These are phyloP conservation scores for Petrocephalus zakoni DNA, from an alignment of 2,113 vertebrate species.

Conservation along the genomic window DNA sequence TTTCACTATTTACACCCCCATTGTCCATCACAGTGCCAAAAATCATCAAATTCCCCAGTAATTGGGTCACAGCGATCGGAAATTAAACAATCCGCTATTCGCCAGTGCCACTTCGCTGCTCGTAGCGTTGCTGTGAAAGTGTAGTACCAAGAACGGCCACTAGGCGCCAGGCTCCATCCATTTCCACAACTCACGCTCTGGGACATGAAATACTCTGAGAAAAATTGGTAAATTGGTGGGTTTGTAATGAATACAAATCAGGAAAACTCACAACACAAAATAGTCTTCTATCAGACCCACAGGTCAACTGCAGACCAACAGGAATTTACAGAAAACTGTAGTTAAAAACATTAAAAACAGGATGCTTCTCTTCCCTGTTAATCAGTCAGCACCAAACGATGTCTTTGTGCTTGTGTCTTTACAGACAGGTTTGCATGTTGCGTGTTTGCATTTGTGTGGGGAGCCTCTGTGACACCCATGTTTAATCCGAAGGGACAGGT, in stretches of 20 bases:
- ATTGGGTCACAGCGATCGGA: not conserved
- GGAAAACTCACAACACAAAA: not conserved
- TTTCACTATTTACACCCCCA: not conserved
- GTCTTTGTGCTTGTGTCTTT: not conserved
- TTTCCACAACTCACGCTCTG: not conserved
- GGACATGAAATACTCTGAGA: not conserved
- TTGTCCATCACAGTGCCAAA: not conserved
- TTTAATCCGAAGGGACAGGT: slow-evolving; percentile 67
- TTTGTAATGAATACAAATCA: not conserved
- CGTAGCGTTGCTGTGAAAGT: not conserved
- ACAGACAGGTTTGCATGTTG: not conserved
- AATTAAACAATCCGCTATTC: not conserved
- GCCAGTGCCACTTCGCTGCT: not conserved
- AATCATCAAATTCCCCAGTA: not conserved
- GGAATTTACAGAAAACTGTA: not conserved
- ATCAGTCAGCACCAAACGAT: not conserved
- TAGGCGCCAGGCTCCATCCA: not conserved
- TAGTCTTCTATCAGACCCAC: not conserved
- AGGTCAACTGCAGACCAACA: not conserved
- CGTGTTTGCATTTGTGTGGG: not conserved
- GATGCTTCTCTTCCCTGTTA: not conserved
- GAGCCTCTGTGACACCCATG: not conserved
- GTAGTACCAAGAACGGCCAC: not conserved
- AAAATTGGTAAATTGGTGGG: not conserved
- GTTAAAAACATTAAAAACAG: not conserved